Evolutionary conservation across 2,113 vertebrate genomes (phyloP).

Genomic region (Hydrochoerus hydrochaeris): DNA sequence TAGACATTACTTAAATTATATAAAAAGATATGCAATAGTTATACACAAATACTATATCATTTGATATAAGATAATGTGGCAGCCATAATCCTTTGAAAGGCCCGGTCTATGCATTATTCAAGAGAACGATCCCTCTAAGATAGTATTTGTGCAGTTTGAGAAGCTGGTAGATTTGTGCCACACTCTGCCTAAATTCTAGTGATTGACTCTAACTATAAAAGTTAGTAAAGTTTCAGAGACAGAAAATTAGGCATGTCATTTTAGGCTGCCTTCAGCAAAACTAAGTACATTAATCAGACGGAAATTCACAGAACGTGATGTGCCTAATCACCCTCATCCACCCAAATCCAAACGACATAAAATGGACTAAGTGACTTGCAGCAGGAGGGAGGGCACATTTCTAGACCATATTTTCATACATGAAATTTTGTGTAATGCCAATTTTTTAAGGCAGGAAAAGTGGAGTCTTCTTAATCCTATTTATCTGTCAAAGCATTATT

Average conservation of each 20-base stretch:
- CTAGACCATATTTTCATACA: neutral
- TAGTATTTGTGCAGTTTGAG: neutral
- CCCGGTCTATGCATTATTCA: neutral
- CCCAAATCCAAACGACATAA: neutral
- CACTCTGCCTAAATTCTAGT: neutral
- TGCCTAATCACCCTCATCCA: neutral
- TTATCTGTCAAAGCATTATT: neutral
- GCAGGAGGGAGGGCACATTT: neutral
- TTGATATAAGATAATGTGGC: neutral
- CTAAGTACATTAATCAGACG: slow-evolving; percentile 43
- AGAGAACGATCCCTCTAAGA: neutral
- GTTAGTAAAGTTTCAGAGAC: neutral
- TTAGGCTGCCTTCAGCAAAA: neutral
- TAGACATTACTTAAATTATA: neutral
- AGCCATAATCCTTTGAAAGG: neutral
- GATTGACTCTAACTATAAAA: slow-evolving; percentile 5
- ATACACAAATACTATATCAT: neutral
- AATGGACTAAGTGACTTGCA: neutral
- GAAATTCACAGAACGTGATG: slow-evolving; percentile 46
- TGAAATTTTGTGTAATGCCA: neutral
- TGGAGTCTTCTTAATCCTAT: neutral
- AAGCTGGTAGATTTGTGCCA: neutral
- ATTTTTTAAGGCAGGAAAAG: neutral
- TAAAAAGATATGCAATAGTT: neutral
- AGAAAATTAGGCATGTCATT: neutral